These are phyloP conservation scores for Drosophila littoralis DNA, from an alignment of 1,140 invertebrate genomes.

Conservation along the genomic window DNA sequence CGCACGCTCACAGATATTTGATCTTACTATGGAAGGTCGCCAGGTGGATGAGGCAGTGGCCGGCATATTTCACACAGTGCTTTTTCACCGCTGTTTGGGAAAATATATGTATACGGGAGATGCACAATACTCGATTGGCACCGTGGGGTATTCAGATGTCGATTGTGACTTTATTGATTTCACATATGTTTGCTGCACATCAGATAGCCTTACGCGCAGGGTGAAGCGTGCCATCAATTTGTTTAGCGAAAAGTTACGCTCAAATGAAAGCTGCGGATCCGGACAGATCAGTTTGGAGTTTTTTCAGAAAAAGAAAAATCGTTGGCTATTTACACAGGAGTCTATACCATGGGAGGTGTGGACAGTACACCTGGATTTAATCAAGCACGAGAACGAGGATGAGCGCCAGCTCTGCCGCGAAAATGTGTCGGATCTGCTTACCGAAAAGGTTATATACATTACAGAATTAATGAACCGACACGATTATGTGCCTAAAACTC, in stretches of 20 bases:
- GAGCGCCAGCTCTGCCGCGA: slow-evolving; percentile 94
- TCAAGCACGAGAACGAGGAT: slow-evolving; percentile 93
- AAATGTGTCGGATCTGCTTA: slow-evolving; percentile 94
- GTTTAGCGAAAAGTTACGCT: slow-evolving; percentile 94
- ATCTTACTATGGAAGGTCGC: slow-evolving; percentile 94
- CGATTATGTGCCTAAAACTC: slow-evolving; percentile 98
- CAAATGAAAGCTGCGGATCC: slow-evolving; percentile 88
- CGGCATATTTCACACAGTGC: slow-evolving; percentile 96
- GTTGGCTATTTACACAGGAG: slow-evolving; percentile 95
- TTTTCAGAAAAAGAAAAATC: slow-evolving; percentile 94
- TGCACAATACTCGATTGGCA: slow-evolving; percentile 97
- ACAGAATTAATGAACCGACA: slow-evolving; percentile 97
- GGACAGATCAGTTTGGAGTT: slow-evolving; percentile 98
- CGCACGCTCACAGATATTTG: slow-evolving; percentile 94
- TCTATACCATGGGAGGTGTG: slow-evolving; percentile 99
- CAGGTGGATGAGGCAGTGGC: slow-evolving; percentile 98
- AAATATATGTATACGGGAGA: slow-evolving; percentile 98
- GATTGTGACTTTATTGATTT: slow-evolving; percentile 99
- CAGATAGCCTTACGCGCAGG: slow-evolving; percentile 89
- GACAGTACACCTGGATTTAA: slow-evolving; percentile 95
- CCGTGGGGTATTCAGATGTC: slow-evolving; percentile 97
- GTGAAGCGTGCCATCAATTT: slow-evolving; percentile 92
- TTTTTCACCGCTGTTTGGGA: slow-evolving; percentile 96
- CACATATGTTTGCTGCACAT: slow-evolving; percentile 97
- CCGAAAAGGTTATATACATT: slow-evolving; percentile 97